Evolutionary conservation across 2,888 invertebrate genomes (phyloP), one percentile per base, ranked within the genome.

Genomic region (Lasius fuliginosus): DNA sequence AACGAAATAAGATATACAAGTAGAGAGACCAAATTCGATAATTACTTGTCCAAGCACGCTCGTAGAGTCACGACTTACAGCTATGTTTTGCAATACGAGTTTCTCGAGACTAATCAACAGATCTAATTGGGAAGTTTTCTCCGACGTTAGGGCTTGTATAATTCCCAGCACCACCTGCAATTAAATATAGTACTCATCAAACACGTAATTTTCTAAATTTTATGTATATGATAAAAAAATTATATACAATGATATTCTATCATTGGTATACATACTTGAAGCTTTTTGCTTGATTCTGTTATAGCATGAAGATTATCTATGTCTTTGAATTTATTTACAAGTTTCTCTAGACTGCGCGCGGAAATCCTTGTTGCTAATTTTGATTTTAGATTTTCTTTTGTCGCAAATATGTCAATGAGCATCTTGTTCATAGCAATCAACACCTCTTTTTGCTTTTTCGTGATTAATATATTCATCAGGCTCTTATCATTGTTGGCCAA

Each of bases 101-200:
- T 96, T 96, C 93, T 97, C 97, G 27, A 97, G 94, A 86, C 96
- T 96, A 92, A 96, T 95, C 6, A 97, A 93, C 30, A 96, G 94
- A 83, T 97, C 97, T 36, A 96, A 94, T 83, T 96, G 95, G 0
- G 95, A 94, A 0, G 96, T 95, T 85, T 95, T 95, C 0, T 96
- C 95, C 0, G 96, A 96, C 90, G 96, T 96, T 27, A 97, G 90
- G 0, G 96, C 95, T 90, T 97, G 96, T 8, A 96, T 95, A 18
- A 96, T 95, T 3, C 96, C 95, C 89, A 95, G 90, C 74, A 95
- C 95, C 86, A 95, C 93, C 94, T 96, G 94, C 4, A 88, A 87
- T 60, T 36, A 42, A 27, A 46, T 8, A 11, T 42, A 11, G 9
- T 49, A 74, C 62, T 62, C 3, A 53, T 53, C 46, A 11, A 60